Evolutionary conservation across 2,797 vertebrate species (phyloP), one percentile per base, ranked within the genome.

Genomic region (Ctenopoma kingsleyae): DNA sequence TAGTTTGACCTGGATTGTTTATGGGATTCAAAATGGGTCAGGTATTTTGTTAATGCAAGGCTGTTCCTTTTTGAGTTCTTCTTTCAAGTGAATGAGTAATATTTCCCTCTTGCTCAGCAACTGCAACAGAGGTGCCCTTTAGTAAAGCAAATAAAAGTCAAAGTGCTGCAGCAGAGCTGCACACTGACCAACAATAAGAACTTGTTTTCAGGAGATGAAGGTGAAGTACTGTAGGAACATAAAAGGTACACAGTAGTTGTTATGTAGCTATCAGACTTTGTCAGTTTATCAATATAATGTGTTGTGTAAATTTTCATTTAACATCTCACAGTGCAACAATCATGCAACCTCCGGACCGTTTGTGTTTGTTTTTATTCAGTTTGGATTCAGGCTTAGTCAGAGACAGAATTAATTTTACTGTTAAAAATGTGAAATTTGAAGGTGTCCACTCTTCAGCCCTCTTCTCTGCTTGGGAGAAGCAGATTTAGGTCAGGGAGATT

Each of bases 401-500:
- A 69, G 44, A 30, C 61, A 30, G 38, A 69, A 52, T 76, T 69
- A 58, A 79, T 80, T 67, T n/a, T 55, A 25, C 55, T 36, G 74
- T 78, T 59, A 72, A 22, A 80, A 79, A 67, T 81, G 30, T 67
- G 49, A 82, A 81, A 85, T 73, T 71, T 77, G 65, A 81, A 86
- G 85, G 72, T 88, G 88, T 89, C 87, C 80, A 77, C 63, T 88
- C 62, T 69, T 85, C 64, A 61, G 65, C 78, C 73, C 62, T 80
- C 67, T 63, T 67, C 78, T 74, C 69, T 67, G 84, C 63, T 77
- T 51, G 59, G 70, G 74, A 84, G 78, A 81, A 85, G 78, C 82
- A 90, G 83, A 93, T 90, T 91, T 91, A 71, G 92, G 91, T 93
- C 92, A 92, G 82, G 80, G 82, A 90, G 85, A 92, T 91, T 89